phyloP scores from a whole-genome alignment of 2,113 vertebrate genomes.

The Colistium nudipinnis region DNA sequence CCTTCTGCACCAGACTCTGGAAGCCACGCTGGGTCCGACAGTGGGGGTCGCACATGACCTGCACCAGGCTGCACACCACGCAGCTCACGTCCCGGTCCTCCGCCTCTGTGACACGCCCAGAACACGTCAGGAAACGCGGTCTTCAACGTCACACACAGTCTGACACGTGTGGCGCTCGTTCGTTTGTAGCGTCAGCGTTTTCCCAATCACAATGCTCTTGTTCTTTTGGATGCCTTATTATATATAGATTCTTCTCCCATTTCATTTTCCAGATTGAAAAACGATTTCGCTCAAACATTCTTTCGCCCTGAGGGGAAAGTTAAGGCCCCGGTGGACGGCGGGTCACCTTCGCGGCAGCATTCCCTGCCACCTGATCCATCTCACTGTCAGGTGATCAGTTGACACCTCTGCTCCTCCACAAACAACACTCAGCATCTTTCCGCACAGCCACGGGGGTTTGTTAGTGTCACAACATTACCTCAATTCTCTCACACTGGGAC shows the following conservation, averaged over 20 bases:
- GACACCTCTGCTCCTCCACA: conserved; percentile 29
- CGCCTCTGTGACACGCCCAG: conserved; percentile 82
- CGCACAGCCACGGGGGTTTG: not conserved
- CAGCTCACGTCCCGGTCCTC: conserved; percentile 93
- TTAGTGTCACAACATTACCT: not conserved
- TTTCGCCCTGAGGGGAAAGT: conserved; percentile 8
- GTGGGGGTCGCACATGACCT: conserved; percentile 90
- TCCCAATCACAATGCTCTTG: too few relatives aligned
- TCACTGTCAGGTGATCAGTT: conserved; percentile 2
- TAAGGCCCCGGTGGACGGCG: not conserved
- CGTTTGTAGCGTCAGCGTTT: too few relatives aligned
- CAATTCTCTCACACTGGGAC: too few relatives aligned
- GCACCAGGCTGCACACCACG: conserved; percentile 90
- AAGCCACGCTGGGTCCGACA: conserved; percentile 86
- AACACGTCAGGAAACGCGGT: not conserved
- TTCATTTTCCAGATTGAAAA: too few relatives aligned
- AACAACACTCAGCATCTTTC: conserved; percentile 14
- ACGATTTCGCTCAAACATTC: too few relatives aligned
- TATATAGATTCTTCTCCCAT: too few relatives aligned
- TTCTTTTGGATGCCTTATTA: too few relatives aligned
- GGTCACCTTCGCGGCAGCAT: conserved; percentile 12
- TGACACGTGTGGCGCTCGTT: too few relatives aligned
- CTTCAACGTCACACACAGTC: too few relatives aligned
- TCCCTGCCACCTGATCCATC: conserved; percentile 29
- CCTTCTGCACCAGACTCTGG: conserved; percentile 92